Evolutionary conservation across 2,888 invertebrate genomes (phyloP), one percentile per base, ranked within the genome.

Genomic region (Sarcophaga variegata): DNA sequence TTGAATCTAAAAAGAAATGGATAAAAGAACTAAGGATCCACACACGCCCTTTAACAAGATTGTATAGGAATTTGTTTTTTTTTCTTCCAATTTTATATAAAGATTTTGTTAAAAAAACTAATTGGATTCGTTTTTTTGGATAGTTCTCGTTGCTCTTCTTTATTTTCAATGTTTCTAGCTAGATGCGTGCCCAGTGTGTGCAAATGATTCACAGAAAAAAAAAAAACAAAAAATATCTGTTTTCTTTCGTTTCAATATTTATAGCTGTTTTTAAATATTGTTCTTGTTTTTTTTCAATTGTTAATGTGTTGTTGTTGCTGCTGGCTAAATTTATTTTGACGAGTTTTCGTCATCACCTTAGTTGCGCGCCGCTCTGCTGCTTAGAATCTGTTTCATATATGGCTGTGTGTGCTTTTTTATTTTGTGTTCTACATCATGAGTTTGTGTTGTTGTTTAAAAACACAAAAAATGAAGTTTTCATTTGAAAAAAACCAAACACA

Each of bases 321-420:
- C n/a, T 66, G 25, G 64, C 27, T 69, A 66, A 69, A 74, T 80
- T 76, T 76, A 76, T 76, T 83, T 82, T 83, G 69, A 83, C 71
- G 17, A 80, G 76, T 76, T 86, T 86, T 86, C 82, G 75, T 79
- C 83, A 80, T 80, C 76, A 47, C 80, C 25, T 47, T 54, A 78
- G 64, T 81, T 67, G 66, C 54, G 81, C 77, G 76, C 74, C 78
- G 78, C 72, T 17, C 11, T 72, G 27, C 74, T 78, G 84, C 64
- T 64, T 74, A 74, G 37, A 81, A 80, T 77, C 54, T 72, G 37
- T 69, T 20, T 69, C 4, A 70, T 25, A 11, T 62, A 69, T 17
- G 75, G 54, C 37, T 70, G 60, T 20, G 27, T 60, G 60, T 49
- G 64, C 22, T 59, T 22, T 67, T 64, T 67, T 12, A 25, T 69